Percentiles rank a stretch among this genome's conserved stretches.
Conservation (phyloP, 2,888 invertebrate species). For the Imbricaverruca yamaguchii region DNA sequence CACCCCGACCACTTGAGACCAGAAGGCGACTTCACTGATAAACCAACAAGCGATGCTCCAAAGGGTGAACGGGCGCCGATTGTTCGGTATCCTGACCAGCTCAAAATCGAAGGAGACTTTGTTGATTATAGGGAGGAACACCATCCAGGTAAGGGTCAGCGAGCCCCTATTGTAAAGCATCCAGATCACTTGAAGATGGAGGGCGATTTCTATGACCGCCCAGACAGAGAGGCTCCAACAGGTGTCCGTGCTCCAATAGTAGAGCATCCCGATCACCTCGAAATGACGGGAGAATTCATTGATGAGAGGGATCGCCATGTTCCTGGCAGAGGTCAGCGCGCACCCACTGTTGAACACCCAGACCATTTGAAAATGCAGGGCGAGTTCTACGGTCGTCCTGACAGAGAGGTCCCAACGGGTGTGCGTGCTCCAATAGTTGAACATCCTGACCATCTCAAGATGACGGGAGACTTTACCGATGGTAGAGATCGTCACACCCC, state of each 20-base stretch:
- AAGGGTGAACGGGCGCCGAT: constrained; percentile 40
- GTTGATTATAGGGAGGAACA: constrained; percentile 8
- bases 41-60: constrained; percentile 40
- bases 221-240: constrained; percentile 37
- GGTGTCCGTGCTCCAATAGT: constrained; percentile 29
- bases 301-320: constrained; percentile 47
- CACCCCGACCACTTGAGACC: not conserved
- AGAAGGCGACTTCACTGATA: constrained; percentile 42
- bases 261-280: constrained; percentile 31
- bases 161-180: constrained; percentile 42
- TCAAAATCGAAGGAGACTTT: constrained; percentile 57
- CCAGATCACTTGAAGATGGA: constrained; percentile 33
- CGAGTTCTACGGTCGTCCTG: not conserved
- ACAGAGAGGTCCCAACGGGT: constrained; percentile 19
- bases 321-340: constrained; percentile 40
- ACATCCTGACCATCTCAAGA: constrained; percentile 49
- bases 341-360: not conserved
- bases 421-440: constrained; percentile 34
- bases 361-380: not conserved
- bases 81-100: constrained; percentile 42
- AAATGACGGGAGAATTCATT: constrained; percentile 50
- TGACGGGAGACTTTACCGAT: constrained; percentile 43
- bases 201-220: constrained; percentile 49
- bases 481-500: constrained; percentile 26
- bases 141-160: constrained; percentile 41